These are phyloP conservation scores for Trachelipus rathkii DNA, from an alignment of 1,140 invertebrate species.

Conservation along the genomic window DNA sequence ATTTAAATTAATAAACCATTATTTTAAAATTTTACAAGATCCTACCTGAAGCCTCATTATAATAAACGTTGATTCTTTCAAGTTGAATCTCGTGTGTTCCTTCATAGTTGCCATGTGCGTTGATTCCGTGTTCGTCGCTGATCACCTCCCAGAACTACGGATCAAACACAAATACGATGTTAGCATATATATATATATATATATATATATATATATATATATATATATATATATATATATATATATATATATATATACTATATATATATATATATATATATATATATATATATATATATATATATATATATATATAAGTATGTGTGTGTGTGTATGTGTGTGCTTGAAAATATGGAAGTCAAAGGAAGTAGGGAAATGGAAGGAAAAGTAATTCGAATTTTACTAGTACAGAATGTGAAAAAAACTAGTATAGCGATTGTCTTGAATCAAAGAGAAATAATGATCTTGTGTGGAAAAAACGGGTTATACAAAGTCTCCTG, in stretches of 20 bases:
- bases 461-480: too few relatives aligned
- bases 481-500: too few relatives aligned
- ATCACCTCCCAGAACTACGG: conserved; percentile 28
- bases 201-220: conserved; percentile 14
- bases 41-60: conserved; percentile 17
- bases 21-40: background rate
- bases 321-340: too few relatives aligned
- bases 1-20: background rate
- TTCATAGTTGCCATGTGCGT: conserved; percentile 14
- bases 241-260: background rate
- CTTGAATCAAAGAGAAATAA: too few relatives aligned
- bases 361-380: too few relatives aligned
- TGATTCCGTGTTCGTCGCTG: conserved; percentile 21
- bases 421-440: too few relatives aligned
- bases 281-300: background rate
- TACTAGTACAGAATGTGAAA: too few relatives aligned
- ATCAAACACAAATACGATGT: too few relatives aligned
- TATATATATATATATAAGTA: conserved; percentile 39
- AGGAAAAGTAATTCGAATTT: too few relatives aligned
- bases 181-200: background rate
- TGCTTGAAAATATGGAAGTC: too few relatives aligned
- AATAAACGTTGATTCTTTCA: conserved; percentile 23
- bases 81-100: conserved; percentile 24
- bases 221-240: conserved; percentile 12
- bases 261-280: background rate